Conservation (phyloP, 2,113 vertebrate genomes). For the Festucalex cinctus region DNA sequence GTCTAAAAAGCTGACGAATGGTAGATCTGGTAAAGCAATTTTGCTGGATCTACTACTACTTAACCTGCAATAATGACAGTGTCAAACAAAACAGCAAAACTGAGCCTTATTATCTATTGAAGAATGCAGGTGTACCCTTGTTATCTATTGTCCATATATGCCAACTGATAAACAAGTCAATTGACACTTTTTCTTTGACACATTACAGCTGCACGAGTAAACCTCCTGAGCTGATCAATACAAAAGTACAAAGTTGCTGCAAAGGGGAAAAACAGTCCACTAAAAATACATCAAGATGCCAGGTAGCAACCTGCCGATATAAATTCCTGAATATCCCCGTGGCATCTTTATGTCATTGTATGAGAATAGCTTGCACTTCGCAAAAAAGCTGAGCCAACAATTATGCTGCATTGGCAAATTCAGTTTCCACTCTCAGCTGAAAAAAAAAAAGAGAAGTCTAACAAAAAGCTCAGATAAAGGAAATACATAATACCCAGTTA, state of each 20-base stretch:
- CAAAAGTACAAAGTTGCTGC: slow-evolving; percentile 11
- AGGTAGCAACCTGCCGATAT: slow-evolving; percentile 21
- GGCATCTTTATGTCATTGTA: slow-evolving; percentile 27
- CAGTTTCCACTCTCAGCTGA: slow-evolving; percentile 28
- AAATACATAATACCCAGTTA: neutral
- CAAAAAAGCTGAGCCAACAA: slow-evolving; percentile 47
- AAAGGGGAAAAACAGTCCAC: slow-evolving; percentile 17
- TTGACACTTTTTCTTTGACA: neutral
- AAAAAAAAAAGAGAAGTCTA: neutral
- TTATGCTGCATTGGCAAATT: slow-evolving; percentile 51
- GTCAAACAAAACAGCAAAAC: neutral
- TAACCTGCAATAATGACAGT: neutral
- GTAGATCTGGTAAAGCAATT: neutral
- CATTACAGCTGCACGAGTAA: neutral
- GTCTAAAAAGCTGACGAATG: neutral
- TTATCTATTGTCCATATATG: neutral
- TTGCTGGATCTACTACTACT: neutral
- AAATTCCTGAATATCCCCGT: slow-evolving; percentile 30
- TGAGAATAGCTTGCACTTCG: slow-evolving; percentile 44
- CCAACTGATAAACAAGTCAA: neutral
- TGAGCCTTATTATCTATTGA: neutral
- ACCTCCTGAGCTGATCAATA: slow-evolving; percentile 22
- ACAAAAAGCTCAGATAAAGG: neutral
- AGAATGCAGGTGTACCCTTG: neutral
- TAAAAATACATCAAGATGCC: slow-evolving; percentile 35